These are phyloP conservation scores for Phodopus roborovskii DNA, from an alignment of 2,113 vertebrate species.

Conservation along the genomic window DNA sequence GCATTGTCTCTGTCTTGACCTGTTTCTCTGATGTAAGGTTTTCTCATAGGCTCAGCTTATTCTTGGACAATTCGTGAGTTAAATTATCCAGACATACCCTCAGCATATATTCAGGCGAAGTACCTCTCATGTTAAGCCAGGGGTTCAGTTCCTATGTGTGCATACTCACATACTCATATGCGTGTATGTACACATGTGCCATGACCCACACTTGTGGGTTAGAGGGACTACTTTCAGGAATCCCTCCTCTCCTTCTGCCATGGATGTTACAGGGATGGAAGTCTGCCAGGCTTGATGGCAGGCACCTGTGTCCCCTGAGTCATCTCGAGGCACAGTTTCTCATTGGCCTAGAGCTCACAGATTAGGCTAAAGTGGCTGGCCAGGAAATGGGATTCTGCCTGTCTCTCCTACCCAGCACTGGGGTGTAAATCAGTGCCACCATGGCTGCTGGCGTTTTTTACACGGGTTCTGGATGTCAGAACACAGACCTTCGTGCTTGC, in stretches of 20 bases:
- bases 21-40: neutral
- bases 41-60: neutral
- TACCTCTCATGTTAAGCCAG: neutral
- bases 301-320: neutral
- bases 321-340: neutral
- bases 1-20: fast-evolving
- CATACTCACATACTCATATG: neutral
- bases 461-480: neutral
- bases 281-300: neutral
- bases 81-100: neutral
- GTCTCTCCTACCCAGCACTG: neutral
- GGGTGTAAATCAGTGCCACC: neutral
- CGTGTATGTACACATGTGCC: neutral
- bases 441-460: too few species aligned
- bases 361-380: neutral
- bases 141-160: neutral
- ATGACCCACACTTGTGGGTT: neutral
- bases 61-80: neutral
- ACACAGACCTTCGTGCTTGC: too few species aligned
- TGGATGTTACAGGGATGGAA: neutral
- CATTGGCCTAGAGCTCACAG: neutral
- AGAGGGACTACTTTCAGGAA: neutral
- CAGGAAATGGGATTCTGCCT: neutral
- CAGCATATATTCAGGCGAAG: neutral
- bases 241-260: neutral